Conservation (phyloP, 2,888 invertebrate genomes). For the Eumerus sabulonum region DNA sequence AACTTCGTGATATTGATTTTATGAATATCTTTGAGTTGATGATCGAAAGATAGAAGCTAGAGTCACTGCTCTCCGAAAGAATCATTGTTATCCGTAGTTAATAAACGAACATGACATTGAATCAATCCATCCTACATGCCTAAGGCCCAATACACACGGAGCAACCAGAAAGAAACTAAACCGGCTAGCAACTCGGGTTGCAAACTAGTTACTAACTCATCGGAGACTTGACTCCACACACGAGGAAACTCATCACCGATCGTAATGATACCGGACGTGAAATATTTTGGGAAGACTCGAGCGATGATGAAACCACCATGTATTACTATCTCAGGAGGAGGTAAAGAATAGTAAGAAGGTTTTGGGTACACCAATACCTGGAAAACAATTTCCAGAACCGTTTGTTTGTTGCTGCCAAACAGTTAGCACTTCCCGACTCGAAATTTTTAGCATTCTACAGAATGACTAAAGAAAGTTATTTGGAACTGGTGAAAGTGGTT, state of each 20-base stretch:
- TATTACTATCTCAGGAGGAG: slow-evolving; percentile 19
- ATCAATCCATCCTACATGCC: no score
- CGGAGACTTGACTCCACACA: slow-evolving; percentile 14
- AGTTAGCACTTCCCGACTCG: no score
- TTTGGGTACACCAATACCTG: slow-evolving; percentile 4
- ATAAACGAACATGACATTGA: no score
- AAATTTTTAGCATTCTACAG: slow-evolving; percentile 1
- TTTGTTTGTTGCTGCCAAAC: slow-evolving; percentile 20
- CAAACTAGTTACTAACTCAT: slow-evolving; percentile 11
- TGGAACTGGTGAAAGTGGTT: slow-evolving; percentile 10
- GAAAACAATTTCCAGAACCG: slow-evolving; percentile 4
- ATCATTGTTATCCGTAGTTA: no score
- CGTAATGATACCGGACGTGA: background rate
- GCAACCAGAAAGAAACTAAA: background rate
- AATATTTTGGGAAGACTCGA: background rate
- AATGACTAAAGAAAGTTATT: slow-evolving; percentile 21
- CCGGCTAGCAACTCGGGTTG: slow-evolving; percentile 1
- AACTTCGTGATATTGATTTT: no score
- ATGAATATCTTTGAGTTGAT: no score
- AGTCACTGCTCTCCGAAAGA: no score
- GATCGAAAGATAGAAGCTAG: no score
- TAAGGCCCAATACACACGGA: slow-evolving; percentile 13
- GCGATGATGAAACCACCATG: slow-evolving; percentile 6
- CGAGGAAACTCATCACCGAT: slow-evolving; percentile 13
- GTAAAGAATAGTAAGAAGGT: slow-evolving; percentile 13